Conservation (phyloP, 92 coral and sea anemone species). For the Diadumene lineata region DNA sequence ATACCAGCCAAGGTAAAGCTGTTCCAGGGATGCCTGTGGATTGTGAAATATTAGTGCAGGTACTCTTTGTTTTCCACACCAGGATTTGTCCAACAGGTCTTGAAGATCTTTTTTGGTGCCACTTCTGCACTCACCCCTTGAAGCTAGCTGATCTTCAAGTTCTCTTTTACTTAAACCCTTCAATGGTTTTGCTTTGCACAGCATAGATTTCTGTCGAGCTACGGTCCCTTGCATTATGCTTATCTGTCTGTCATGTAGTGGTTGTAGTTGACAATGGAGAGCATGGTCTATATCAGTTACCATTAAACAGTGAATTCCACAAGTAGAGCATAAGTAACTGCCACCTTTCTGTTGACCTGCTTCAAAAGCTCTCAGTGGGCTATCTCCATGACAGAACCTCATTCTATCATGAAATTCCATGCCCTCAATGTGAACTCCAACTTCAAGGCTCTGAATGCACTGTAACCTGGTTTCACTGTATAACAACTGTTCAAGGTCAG, state of each 20-base stretch:
- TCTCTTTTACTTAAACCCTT: constrained; percentile 29
- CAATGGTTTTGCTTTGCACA: constrained; percentile 39
- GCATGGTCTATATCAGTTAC: constrained; percentile 42
- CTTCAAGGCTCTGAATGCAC: constrained; percentile 31
- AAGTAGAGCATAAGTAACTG: constrained; percentile 46
- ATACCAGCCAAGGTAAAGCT: constrained; percentile 36
- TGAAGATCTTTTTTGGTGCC: constrained; percentile 45
- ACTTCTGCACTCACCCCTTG: constrained; percentile 36
- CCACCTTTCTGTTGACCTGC: constrained; percentile 62
- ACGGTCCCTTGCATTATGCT: constrained; percentile 38
- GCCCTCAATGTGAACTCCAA: not conserved
- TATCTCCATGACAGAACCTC: constrained; percentile 50
- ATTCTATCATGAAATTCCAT: not conserved
- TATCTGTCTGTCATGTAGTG: constrained; percentile 24
- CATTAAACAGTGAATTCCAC: constrained; percentile 40
- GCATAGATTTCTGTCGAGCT: constrained; percentile 36
- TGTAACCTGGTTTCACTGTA: constrained; percentile 47
- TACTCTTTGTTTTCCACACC: constrained; percentile 17
- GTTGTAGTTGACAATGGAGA: constrained; percentile 9
- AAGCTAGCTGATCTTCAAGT: constrained; percentile 43
- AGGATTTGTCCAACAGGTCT: constrained; percentile 12
- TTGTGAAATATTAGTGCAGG: constrained; percentile 39
- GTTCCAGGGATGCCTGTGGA: constrained; percentile 45
- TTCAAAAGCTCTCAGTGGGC: constrained; percentile 39
- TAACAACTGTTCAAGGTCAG: constrained; percentile 37